Base-by-base conservation (phyloP, 1,140 invertebrate species). In the Trinorchestia longiramus region DNA sequence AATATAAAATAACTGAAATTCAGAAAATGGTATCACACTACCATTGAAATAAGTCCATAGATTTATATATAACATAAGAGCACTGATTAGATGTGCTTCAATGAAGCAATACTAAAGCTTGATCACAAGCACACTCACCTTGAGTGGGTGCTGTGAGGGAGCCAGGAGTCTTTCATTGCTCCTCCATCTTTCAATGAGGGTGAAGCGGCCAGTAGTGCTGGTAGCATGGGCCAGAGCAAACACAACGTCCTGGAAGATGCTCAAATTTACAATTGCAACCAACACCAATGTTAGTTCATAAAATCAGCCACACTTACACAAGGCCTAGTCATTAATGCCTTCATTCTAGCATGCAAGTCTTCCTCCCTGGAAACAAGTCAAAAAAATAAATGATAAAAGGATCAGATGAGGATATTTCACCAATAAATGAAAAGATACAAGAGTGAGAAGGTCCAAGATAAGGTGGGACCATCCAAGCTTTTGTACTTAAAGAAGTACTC, bases 191-290 rank as follows among this genome's bases (percentile, higher is more conserved):
- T 99, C 99, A 96, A 99, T 98, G 42, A 99, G 97, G 62, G 99
- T 99, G 97, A 99, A 99, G 97, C 99, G 98, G 96, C 99, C 99
- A 95, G 99, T 99, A 98, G 99, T 99, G 45, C 99, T 99, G 96
- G 99, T 99, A 96, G 99, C 99, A 98, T 99, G 99, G 96, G 99
- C 99, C 97, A 99, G 98, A 95, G 99, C 99, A 97, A 99, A 99
- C n/a, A 99, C 99, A 97, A 99, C 98, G 98, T 99, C 99, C 98
- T 99, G 97, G 53, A 98, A 97, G 97, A 97, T 97, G 95, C 96
- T 95, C 87, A 87, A 95, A 87, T 77, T 77, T 77, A 77, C 62
- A 77, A 23, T 53, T 96, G 87, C 3, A 87, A 15, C 95, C 19
- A 95, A 42, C 88, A 42, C 41, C 0, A 95, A 88, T 77, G 77